Evolutionary conservation across 1,140 invertebrate genomes (phyloP), one percentile per base, ranked within the genome.

Genomic region (Leptopilina clavipes): DNA sequence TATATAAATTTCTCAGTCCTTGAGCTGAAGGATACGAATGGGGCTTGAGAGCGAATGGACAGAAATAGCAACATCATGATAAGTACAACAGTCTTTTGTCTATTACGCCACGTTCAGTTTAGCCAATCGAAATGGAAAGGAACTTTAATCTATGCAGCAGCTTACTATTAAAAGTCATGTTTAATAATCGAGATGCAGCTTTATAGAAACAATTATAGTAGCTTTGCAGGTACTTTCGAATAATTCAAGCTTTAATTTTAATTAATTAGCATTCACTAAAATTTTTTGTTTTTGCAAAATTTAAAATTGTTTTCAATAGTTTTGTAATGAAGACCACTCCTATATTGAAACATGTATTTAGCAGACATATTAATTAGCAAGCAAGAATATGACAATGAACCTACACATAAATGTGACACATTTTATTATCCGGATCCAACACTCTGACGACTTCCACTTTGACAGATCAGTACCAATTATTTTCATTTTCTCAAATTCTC

Each of bases 391-490:
- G n/a, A n/a, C n/a, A n/a, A n/a, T n/a, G n/a, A n/a, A n/a, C n/a
- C 45, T 48, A 14, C n/a, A 52, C 48, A 52, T 52, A 40, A 40
- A 52, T 52, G 48, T 52, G 48, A 52, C 14, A 17, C n/a, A n/a
- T 59, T n/a, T n/a, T 59, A 59, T 10, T 59, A 59, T 59, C 17
- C 19, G 54, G 48, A 17, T 52, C 48, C 14, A 8, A 52, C 48
- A 52, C 48, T 52, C 54, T 59, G 54, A 59, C 22, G 54, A 22
- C 22, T 59, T 59, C 19, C 54, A 19, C 54, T 59, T 59, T 59
- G 19, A 59, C 54, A 25, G 18, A 59, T 59, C 54, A 22, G 19
- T 18, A 59, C 19, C 54, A 59, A 59, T 22, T 59, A 59, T 59
- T 19, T 59, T 59, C 18, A 59, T 59, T 22, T 18, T 11, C 54